A percentile compares a stretch with the other conserved stretches of the same genome.
phyloP scores from a whole-genome alignment of 2,797 vertebrate species.

The Coccyzus lansbergi region DNA sequence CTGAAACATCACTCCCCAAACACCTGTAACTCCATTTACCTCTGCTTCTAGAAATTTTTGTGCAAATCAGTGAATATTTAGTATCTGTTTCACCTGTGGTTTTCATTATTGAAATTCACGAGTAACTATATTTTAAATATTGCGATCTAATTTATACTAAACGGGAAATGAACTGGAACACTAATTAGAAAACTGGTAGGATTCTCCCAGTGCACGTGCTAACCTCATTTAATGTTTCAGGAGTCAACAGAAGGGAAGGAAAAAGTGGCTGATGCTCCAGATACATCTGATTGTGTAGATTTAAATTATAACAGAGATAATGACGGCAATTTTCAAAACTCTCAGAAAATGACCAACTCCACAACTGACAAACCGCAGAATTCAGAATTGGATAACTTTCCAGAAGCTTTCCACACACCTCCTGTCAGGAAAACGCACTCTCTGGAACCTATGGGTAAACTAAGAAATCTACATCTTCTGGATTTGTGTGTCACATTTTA shows the following conservation, averaged over 20 bases:
- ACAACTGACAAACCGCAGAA: background rate
- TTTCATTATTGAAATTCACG: background rate
- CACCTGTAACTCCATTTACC: background rate
- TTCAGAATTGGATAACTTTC: background rate
- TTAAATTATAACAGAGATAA: background rate
- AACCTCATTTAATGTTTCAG: constrained; percentile 65
- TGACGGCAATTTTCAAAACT: background rate
- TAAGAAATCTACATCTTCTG: background rate
- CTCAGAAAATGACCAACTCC: background rate
- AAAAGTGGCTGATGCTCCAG: background rate
- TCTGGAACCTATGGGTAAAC: constrained; percentile 66
- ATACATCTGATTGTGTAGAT: constrained; percentile 27
- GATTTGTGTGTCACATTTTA: background rate
- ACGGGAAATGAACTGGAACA: background rate
- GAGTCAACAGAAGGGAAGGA: background rate
- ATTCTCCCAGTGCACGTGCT: background rate
- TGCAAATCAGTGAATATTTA: background rate
- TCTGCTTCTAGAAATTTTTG: background rate
- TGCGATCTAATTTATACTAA: background rate
- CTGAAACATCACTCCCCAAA: background rate
- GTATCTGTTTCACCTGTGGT: background rate
- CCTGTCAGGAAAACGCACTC: background rate
- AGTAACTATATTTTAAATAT: background rate
- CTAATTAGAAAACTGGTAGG: background rate
- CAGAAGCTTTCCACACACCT: background rate